phyloP scores from a whole-genome alignment of 2,888 invertebrate species.

The Panopea generosa region DNA sequence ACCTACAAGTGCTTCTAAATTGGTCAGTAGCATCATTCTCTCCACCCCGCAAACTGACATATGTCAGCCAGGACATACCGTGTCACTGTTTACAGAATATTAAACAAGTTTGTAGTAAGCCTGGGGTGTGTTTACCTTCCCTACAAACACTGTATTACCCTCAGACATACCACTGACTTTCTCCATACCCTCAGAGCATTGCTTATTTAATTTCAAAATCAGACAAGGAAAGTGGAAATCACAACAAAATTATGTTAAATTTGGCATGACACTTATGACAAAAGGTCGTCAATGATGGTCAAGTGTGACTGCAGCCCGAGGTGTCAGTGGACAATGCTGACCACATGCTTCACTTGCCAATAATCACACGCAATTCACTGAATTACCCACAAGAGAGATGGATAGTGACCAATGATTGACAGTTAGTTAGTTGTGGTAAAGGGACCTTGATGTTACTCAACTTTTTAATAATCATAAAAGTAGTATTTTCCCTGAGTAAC shows the following conservation, averaged over 20 bases:
- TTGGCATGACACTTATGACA: constrained; percentile 56
- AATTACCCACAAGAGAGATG: constrained; percentile 26
- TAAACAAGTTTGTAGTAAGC: neutral
- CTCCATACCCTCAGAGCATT: constrained; percentile 21
- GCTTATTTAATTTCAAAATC: constrained; percentile 44
- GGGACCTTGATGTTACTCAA: neutral
- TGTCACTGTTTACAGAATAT: constrained; percentile 4
- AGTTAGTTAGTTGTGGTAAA: no score
- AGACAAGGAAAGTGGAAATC: constrained; percentile 29
- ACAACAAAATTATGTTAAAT: constrained; percentile 51
- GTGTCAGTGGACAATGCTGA: constrained; percentile 54
- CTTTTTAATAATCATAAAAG: neutral
- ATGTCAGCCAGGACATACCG: neutral
- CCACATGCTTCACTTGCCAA: constrained; percentile 47
- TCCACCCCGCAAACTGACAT: neutral
- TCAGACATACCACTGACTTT: constrained; percentile 15
- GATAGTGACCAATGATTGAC: constrained; percentile 42
- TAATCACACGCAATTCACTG: constrained; percentile 63
- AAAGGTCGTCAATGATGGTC: constrained; percentile 42
- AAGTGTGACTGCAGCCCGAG: constrained; percentile 41
- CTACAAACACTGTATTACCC: constrained; percentile 15
- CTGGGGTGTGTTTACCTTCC: constrained; percentile 40
- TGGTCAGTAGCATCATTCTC: no score
- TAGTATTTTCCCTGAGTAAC: neutral
- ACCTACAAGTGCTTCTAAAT: no score